Evolutionary conservation across 1,140 invertebrate genomes (phyloP), one percentile per base, ranked within the genome.

Genomic region (Drosophila cardini): DNA sequence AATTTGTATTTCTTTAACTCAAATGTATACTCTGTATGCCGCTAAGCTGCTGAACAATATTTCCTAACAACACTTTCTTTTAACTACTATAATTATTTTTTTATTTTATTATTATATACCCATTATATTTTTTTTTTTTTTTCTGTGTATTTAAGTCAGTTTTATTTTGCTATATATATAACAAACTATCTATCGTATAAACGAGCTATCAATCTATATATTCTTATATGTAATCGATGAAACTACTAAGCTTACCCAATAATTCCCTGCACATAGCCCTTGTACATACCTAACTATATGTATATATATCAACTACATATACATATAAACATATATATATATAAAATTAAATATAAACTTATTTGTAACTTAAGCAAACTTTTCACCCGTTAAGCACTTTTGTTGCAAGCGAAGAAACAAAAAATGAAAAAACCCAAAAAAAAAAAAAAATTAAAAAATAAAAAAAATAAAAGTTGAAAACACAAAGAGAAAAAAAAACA

Each of bases 251-350:
- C 52, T 53, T 16, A 34, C 13, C 34, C 10, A 38, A 38, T 26
- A 11, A 45, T 45, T 8, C 52, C 34, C 32, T 18, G 6, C 15
- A 15, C 52, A n/a, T 18, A 26, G 18, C 55, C 55, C 42, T 60
- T 38, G 52, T 55, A 55, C 32, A 55, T 55, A 55, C 34, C 13
- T 55, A 55, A 36, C 32, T 38, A 55, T 36, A 55, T 55, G 34
- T 62, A 36, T 45, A 58, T 32, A 58, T 58, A 58, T 11, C 11
- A 40, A 40, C n/a, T n/a, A 40, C 38, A 40, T 40, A 40, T 40
- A 13, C 38, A n/a, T 42, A 42, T 58, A 40, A 7, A 60, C 46
- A 76, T 52, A 60, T 46, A 65, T 38, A 72, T 42, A 58, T 13
- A 65, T 52, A 61, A 8, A 48, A 16, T 9, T 60, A 16, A 34